These are phyloP conservation scores for Plutomurus gul DNA, from an alignment of 1,140 invertebrate species.

Conservation along the genomic window DNA sequence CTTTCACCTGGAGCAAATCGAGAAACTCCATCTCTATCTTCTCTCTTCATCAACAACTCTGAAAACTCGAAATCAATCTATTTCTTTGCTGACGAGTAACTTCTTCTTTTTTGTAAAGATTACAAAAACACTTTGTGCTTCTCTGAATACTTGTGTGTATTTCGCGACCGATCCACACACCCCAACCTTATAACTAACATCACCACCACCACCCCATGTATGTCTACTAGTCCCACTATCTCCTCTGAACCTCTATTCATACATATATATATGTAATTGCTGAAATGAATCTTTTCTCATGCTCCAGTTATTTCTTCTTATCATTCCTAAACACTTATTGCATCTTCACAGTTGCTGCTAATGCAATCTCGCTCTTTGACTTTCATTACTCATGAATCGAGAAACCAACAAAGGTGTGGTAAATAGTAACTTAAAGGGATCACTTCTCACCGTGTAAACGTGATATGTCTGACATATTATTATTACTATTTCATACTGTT, in stretches of 20 bases:
- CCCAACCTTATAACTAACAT: too few species aligned
- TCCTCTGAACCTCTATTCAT: too few species aligned
- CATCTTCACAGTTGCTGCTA: too few species aligned
- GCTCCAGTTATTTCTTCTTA: not conserved
- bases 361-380: not conserved
- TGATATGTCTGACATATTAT: not conserved
- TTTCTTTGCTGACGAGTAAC: conserved; percentile 24
- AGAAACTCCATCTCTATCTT: conserved; percentile 5
- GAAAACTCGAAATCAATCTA: not conserved
- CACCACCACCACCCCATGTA: too few species aligned
- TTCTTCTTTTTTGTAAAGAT: too few species aligned
- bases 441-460: not conserved
- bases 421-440: conserved; percentile 6
- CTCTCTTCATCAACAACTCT: not conserved
- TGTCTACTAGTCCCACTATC: too few species aligned
- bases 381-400: not conserved
- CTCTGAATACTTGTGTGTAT: too few species aligned
- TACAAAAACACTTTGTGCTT: too few species aligned
- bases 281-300: not conserved
- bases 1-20: conserved; percentile 16
- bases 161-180: too few species aligned
- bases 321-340: too few species aligned
- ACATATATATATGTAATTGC: conserved; percentile 14
- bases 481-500: conserved; percentile 1
- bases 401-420: conserved; percentile 25